Conservation (phyloP, 2,113 vertebrate genomes). For the Sus scrofa region T2T-Sscrofa CM000824.6:91571501-91572000, state of each 20-base stretch:
- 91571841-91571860: not conserved
- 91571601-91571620: no score
- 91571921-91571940: not conserved
- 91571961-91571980: not conserved
- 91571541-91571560: no score
- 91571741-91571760: conserved; percentile 44
- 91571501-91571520: no score
- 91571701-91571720: not conserved
- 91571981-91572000: not conserved
- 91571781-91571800: conserved; percentile 23
- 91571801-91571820: not conserved
- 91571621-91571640: not conserved
- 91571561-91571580: no score
- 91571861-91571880: not conserved
- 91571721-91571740: not conserved
- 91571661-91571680: not conserved
- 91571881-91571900: not conserved
- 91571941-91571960: not conserved
- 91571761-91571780: conserved; percentile 60
- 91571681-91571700: conserved; percentile 37
- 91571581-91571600: no score
- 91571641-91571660: not conserved
- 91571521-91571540: no score
- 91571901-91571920: not conserved
- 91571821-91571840: not conserved